A percentile compares a stretch with the other conserved stretches of the same genome.
phyloP scores from a whole-genome alignment of 2,797 vertebrate genomes.

The Eospalax fontanierii region DNA sequence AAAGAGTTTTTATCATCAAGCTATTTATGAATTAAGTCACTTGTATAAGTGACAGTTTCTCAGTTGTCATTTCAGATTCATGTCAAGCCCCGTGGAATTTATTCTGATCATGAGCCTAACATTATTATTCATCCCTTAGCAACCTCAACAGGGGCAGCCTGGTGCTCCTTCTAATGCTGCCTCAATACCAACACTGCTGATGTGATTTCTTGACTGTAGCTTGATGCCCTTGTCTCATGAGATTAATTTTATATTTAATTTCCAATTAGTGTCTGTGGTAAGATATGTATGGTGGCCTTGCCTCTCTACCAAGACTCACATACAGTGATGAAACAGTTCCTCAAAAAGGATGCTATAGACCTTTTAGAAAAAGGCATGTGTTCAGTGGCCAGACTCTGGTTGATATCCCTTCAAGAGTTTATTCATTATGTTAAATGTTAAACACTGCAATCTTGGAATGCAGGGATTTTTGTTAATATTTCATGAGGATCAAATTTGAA shows the following conservation, averaged over 20 bases:
- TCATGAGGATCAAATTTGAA: background rate
- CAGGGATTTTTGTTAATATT: background rate
- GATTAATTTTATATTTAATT: slow-evolving; percentile 34
- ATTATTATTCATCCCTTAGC: background rate
- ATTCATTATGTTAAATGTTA: background rate
- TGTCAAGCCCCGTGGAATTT: background rate
- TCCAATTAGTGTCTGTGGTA: background rate
- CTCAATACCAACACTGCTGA: background rate
- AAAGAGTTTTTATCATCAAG: background rate
- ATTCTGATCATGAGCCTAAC: background rate
- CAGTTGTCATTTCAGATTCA: slow-evolving; percentile 14
- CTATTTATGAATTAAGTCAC: background rate
- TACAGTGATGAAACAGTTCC: background rate
- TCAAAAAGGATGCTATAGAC: background rate
- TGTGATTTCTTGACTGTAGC: background rate
- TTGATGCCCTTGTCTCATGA: background rate
- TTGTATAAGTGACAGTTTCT: background rate
- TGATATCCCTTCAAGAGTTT: background rate
- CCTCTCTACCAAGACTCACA: accelerated
- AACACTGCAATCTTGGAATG: background rate
- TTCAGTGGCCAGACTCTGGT: background rate
- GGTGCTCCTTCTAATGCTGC: background rate
- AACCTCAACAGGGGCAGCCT: background rate
- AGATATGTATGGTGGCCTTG: background rate
- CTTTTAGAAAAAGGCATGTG: background rate